Base-by-base conservation (phyloP, 2,888 invertebrate genomes). In the Harmothoe impar region DNA sequence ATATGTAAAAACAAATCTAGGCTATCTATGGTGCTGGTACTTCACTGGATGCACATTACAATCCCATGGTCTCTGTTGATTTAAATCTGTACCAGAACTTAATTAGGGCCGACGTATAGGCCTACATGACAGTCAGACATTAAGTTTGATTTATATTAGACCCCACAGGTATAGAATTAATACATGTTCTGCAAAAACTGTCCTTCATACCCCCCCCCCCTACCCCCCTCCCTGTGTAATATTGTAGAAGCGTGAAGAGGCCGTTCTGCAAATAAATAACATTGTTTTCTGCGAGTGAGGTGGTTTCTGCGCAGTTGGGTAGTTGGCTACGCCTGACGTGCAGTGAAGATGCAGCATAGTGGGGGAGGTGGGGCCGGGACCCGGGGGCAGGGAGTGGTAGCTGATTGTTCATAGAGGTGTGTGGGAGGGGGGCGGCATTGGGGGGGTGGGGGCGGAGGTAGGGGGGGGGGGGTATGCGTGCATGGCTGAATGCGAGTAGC, bases 291-390 rank as follows among this genome's bases (percentile, higher is more conserved):
- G 43, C 10, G 5, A 43, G 43, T 43, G 43, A 10, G 5, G 43
- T 62, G 62, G 62, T 62, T 62, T 62, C 62, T 62, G 20, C 62
- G 62, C 62, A 62, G 62, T 62, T 62, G n/a, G n/a, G n/a, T n/a
- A n/a, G n/a, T n/a, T n/a, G n/a, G 43, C 62, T n/a, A 62, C 62
- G 62, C 62, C n/a, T 62, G 62, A 20, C 23, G 62, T 62, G 62
- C 3, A 62, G 62, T 62, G 62, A 62, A n/a, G 62, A 78, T 35
- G 78, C 10, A 20, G 78, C 29, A 25, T n/a, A 25, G 68, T 68
- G 78, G 31, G 31, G 1, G 31, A 33, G 78, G 17, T 29, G 31
- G 78, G 25, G n/a, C 20, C 1, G 31, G 78, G 78, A 33, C n/a
- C n/a, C n/a, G n/a, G 31, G 78, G 25, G n/a, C 20, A 25, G 31